A percentile compares a stretch with the other conserved stretches of the same genome.
Conservation (phyloP, 1,140 invertebrate species). For the Bombyx mori region ASM3026992v2 NC_085129.1:15076001-15076500, state of each 20-base stretch:
- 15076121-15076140: too few relatives aligned
- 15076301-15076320: constrained; percentile 80
- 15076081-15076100: too few relatives aligned
- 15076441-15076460: constrained; percentile 84
- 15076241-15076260: constrained; percentile 88
- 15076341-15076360: constrained; percentile 69
- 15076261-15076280: constrained; percentile 84
- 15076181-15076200: constrained; percentile 85
- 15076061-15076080: too few relatives aligned
- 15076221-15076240: constrained; percentile 79
- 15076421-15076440: constrained; percentile 79
- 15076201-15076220: constrained; percentile 79
- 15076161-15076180: constrained; percentile 87
- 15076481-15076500: constrained; percentile 81
- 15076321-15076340: constrained; percentile 67
- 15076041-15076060: too few relatives aligned
- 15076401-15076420: constrained; percentile 81
- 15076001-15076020: too few relatives aligned
- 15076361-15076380: constrained; percentile 77
- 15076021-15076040: too few relatives aligned
- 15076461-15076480: constrained; percentile 79
- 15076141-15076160: constrained; percentile 14
- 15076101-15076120: too few relatives aligned
- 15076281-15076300: constrained; percentile 84
- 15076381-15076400: constrained; percentile 80